Base-by-base conservation (phyloP, 2,888 invertebrate species). In the Meloe dianella region DNA sequence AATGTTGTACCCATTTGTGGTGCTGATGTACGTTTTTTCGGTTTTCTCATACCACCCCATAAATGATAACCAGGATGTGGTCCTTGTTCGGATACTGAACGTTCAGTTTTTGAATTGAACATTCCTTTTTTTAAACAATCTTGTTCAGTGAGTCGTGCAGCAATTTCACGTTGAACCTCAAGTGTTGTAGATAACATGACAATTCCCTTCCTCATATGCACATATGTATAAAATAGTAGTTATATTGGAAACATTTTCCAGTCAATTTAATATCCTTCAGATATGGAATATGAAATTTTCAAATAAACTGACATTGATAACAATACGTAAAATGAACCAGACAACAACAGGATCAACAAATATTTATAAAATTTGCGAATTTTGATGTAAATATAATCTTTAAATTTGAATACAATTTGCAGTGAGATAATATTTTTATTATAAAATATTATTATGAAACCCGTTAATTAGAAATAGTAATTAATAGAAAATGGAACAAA, bases 41-140 rank as follows among this genome's bases (percentile, higher is more conserved):
- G 87, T 86, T 88, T 88, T 79, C 87, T 87, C 35, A 86, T 85
- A 30, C 89, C 89, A 51, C 65, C 63, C 90, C 91, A 91, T 71
- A 91, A 83, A 79, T 91, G 90, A 3, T 87, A 83, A 32, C 86
- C 86, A 47, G 89, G 90, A 84, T 89, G 90, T n/a, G 90, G 90
- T 14, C 90, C 90, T 78, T 91, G 90, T 78, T 91, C 91, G 62
- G 90, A 90, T 80, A 90, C 89, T 10, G 91, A 89, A 47, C 91
- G 85, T 41, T 90, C 84, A 2, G 88, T 88, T 58, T 87, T 83
- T 0, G 85, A 88, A 35, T 80, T 77, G 71, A 89, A 78, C 61
- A 88, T 82, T 64, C 86, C 86, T 69, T 88, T 88, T 67, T 87
- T 83, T 60, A 86, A 61, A n/a, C 57, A 70, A 61, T 82, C 80